Base-by-base conservation (phyloP, 2,888 invertebrate species). In the Drosophila lutescens region DNA sequence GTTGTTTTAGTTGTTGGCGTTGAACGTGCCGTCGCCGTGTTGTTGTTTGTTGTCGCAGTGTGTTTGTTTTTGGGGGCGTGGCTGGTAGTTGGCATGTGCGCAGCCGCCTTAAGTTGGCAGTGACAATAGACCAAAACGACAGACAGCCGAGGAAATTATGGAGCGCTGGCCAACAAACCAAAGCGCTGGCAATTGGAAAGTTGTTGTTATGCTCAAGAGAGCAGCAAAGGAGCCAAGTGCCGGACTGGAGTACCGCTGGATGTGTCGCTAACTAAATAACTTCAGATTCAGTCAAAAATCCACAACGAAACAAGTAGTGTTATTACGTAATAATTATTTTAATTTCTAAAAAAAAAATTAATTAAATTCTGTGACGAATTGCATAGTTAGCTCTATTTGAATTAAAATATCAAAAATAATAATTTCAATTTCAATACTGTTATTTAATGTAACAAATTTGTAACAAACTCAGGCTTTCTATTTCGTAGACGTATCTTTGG, bases 121-220 rank as follows among this genome's bases (percentile, higher is more conserved):
- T 76, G 76, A 78, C 83, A 67, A 77, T 72, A 79, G 59, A 34
- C 68, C 59, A 62, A 55, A 49, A 49, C 20, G 34, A 49, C 49
- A 54, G 43, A 60, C 74, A 71, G 61, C 59, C 53, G 70, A 61
- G 59, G 66, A 81, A 73, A 75, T 71, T 81, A 83, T 89, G 83
- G 77, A 70, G 87, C 71, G 68, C 67, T 67, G 57, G 68, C 68
- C 70, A 75, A 74, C 65, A 78, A 84, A 76, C 67, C 73, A 62
- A 70, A 76, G 55, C 70, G 49, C 51, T 58, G 56, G 57, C 76
- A 76, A 84, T 88, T 88, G 88, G 88, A 88, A 88, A 90, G 90
- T 88, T 76, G 77, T 68, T 65, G 63, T 63, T 71, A 57, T 75
- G 70, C 70, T 71, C 55, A 67, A 56, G 46, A 75, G 75, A 56